Conservation (phyloP, 2,113 vertebrate genomes). For the Ammospiza caudacuta region DNA sequence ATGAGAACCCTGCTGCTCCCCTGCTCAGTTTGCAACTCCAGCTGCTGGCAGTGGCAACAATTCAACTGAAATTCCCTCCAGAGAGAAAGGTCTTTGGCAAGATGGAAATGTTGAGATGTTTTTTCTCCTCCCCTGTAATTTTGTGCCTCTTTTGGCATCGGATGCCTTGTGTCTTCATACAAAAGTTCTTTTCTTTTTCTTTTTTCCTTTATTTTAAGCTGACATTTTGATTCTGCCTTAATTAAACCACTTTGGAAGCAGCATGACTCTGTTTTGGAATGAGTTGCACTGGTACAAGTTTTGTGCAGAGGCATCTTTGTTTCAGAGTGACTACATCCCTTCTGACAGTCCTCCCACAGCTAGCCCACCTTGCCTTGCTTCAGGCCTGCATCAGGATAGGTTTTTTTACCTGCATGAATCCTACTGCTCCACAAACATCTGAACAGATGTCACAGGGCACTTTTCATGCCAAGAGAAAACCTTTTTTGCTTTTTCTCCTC, state of each 20-base stretch:
- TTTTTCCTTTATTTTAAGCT: not conserved
- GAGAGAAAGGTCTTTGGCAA: conserved; percentile 38
- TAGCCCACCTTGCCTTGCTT: conserved; percentile 23
- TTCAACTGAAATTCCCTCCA: conserved; percentile 27
- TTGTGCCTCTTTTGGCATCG: not conserved
- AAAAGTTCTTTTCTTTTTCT: not conserved
- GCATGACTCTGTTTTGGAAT: conserved; percentile 39
- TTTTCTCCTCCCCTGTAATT: not conserved
- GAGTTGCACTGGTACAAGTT: conserved; percentile 2
- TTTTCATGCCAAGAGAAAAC: not conserved
- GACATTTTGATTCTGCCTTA: conserved; percentile 60
- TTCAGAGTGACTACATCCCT: conserved; percentile 34
- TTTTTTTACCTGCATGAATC: not conserved
- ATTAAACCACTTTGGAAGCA: conserved; percentile 54
- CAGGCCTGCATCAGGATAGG: not conserved
- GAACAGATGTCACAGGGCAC: not conserved
- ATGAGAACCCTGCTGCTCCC: conserved; percentile 37
- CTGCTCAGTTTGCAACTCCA: conserved; percentile 23
- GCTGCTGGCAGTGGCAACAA: not conserved
- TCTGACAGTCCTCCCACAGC: conserved; percentile 31
- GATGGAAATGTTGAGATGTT: not conserved
- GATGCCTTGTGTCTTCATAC: conserved; percentile 13
- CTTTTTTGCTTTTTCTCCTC: not conserved
- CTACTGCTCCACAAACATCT: not conserved
- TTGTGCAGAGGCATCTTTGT: conserved; percentile 32